Evolutionary conservation across 2,113 vertebrate genomes (phyloP).

Genomic region (Tichodroma muraria): DNA sequence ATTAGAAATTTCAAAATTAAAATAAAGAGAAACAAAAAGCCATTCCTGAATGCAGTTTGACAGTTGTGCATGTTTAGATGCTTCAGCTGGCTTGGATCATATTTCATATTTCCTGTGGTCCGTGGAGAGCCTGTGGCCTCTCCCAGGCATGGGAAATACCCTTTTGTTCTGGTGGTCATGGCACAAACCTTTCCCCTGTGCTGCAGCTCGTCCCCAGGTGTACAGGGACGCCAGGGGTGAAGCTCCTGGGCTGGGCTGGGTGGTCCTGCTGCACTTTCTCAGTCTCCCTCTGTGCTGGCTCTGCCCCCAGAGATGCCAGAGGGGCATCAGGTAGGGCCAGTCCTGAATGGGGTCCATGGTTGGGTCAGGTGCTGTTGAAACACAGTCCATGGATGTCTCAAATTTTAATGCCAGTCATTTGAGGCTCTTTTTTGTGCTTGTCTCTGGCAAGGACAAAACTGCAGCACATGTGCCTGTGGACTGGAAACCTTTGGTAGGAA

Average conservation of each 20-base stretch:
- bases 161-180: neutral
- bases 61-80: neutral
- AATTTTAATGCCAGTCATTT: accelerated
- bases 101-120: neutral
- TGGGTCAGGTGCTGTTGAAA: neutral
- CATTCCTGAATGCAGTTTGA: neutral
- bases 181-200: neutral
- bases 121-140: neutral
- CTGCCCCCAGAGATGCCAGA: no score
- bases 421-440: accelerated
- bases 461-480: accelerated
- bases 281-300: neutral
- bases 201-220: accelerated
- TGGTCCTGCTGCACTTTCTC: neutral
- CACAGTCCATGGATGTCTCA: neutral
- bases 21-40: neutral
- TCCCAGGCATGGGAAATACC: neutral
- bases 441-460: neutral
- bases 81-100: neutral
- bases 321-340: neutral
- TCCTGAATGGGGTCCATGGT: accelerated
- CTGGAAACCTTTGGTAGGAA: neutral
- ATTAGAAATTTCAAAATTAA: neutral
- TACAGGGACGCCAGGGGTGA: neutral
- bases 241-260: neutral